Evolutionary conservation across 2,888 invertebrate genomes (phyloP).

Genomic region (Polyommatus iphigenia): DNA sequence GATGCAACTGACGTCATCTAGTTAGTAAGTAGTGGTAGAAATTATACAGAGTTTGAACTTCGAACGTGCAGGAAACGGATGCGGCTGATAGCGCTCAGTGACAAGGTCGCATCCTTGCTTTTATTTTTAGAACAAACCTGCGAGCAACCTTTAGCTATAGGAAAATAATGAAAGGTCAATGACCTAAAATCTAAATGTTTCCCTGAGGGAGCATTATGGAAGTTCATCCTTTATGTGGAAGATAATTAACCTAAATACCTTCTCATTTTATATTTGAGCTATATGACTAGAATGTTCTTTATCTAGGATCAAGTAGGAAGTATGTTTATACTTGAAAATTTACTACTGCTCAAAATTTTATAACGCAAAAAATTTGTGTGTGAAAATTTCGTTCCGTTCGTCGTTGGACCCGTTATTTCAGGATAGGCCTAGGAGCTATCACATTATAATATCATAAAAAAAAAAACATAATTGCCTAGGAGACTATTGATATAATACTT

Average conservation of each 20-base stretch:
- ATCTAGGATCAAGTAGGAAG: background rate
- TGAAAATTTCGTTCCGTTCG: too few relatives aligned
- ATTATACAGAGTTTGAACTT: background rate
- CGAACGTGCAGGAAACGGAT: slow-evolving; percentile 18
- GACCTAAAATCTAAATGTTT: background rate
- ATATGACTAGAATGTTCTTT: background rate
- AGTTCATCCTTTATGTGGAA: background rate
- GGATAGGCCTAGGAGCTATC: too few relatives aligned
- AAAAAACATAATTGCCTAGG: too few relatives aligned
- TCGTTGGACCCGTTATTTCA: too few relatives aligned
- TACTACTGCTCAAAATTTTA: too few relatives aligned
- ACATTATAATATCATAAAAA: too few relatives aligned
- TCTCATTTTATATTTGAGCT: background rate
- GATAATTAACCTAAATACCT: background rate
- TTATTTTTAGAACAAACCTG: slow-evolving; percentile 19
- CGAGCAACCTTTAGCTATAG: background rate
- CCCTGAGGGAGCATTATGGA: background rate
- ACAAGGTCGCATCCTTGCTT: slow-evolving; percentile 25
- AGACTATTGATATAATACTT: too few relatives aligned
- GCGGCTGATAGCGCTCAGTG: slow-evolving; percentile 15
- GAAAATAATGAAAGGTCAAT: slow-evolving; percentile 1
- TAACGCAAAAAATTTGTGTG: too few relatives aligned
- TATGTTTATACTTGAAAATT: background rate
- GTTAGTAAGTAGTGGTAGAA: background rate
- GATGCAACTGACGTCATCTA: background rate